These are phyloP conservation scores for Coracias cyanogaster DNA, from an alignment of 2,797 vertebrate species.

Conservation along the genomic window DNA sequence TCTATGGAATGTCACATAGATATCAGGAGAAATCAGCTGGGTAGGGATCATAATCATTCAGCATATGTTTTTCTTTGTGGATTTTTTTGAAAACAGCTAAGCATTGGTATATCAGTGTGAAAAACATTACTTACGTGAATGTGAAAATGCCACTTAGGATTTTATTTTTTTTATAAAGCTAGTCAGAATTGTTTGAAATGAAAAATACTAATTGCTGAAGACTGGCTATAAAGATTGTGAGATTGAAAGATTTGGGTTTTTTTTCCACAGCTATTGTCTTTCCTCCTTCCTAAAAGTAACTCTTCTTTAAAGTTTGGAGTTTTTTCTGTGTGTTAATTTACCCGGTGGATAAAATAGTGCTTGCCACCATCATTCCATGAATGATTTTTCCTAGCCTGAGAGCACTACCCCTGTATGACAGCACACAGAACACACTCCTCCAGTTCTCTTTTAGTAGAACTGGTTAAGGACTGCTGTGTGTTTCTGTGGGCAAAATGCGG, in stretches of 20 bases:
- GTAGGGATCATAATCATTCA: not conserved
- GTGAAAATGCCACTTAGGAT: not conserved
- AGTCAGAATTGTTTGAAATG: not conserved
- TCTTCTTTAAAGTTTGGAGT: no score
- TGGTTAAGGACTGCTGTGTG: not conserved
- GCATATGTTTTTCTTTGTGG: not conserved
- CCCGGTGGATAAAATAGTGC: no score
- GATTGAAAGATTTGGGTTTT: not conserved
- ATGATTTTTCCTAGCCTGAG: not conserved
- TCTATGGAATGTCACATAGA: not conserved
- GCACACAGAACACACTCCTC: not conserved
- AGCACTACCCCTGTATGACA: not conserved
- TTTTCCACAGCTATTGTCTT: not conserved
- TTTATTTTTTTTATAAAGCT: not conserved
- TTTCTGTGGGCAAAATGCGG: not conserved
- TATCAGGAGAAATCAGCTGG: not conserved
- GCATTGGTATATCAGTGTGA: not conserved
- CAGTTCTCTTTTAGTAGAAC: not conserved
- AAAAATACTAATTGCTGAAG: no score
- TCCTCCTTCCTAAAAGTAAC: not conserved
- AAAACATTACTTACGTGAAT: not conserved
- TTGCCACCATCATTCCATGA: no score
- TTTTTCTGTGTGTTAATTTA: no score
- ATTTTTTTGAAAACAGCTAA: not conserved
- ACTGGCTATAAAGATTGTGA: not conserved